These are phyloP conservation scores for Tragelaphus scriptus DNA, from an alignment of 2,113 vertebrate species.

Conservation along the genomic window DNA sequence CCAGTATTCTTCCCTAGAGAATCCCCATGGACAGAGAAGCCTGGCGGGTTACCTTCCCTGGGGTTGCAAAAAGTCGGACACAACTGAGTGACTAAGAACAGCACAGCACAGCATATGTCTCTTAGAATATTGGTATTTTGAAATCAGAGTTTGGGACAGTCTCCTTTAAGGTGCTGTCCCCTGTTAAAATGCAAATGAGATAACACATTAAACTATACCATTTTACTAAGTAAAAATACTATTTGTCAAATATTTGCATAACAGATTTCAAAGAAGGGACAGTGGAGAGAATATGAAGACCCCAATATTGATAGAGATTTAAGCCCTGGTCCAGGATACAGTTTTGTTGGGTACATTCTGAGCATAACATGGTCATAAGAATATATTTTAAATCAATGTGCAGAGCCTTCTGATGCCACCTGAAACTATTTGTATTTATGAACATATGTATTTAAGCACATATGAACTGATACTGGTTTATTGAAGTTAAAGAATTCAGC, in stretches of 20 bases:
- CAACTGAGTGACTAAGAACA: neutral
- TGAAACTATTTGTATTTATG: neutral
- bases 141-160: neutral
- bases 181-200: neutral
- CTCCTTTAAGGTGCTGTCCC: neutral
- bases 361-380: neutral
- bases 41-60: neutral
- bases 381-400: neutral
- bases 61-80: neutral
- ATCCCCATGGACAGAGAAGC: neutral
- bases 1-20: neutral
- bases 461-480: neutral
- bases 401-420: neutral
- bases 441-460: neutral
- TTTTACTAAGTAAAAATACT: neutral
- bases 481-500: neutral
- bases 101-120: neutral
- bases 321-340: rapidly evolving
- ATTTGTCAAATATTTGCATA: neutral
- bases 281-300: neutral
- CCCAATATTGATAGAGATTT: neutral
- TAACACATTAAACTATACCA: neutral
- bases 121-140: neutral
- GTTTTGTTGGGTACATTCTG: neutral
- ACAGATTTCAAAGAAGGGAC: neutral